phyloP scores from a whole-genome alignment of 2,888 invertebrate genomes.

The Sarcophaga subvicina region DNA sequence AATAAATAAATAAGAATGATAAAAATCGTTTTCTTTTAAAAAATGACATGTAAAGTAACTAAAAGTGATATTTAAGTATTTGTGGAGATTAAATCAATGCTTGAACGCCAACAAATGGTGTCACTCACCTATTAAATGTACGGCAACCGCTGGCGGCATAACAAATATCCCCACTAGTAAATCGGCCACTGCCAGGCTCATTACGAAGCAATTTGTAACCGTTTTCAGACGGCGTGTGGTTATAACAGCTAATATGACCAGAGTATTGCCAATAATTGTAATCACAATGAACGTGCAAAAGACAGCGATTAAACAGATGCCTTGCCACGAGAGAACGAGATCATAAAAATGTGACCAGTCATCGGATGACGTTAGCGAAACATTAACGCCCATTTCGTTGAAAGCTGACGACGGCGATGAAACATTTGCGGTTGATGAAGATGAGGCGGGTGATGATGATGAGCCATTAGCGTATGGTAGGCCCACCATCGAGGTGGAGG shows the following conservation, averaged over 20 bases:
- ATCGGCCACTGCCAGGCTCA: constrained; percentile 96
- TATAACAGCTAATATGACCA: constrained; percentile 94
- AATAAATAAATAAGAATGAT: neutral
- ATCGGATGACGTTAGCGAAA: constrained; percentile 71
- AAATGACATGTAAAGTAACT: neutral
- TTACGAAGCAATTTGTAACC: constrained; percentile 97
- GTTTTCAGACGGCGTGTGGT: constrained; percentile 93
- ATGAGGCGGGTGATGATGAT: constrained; percentile 34
- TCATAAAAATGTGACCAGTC: constrained; percentile 79
- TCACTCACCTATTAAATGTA: constrained; percentile 88
- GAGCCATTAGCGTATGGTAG: constrained; percentile 4
- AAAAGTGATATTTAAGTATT: no score
- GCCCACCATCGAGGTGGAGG: neutral
- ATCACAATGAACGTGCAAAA: constrained; percentile 87
- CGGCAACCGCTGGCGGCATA: constrained; percentile 96
- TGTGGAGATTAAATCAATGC: no score
- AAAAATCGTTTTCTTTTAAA: no score
- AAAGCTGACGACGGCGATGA: constrained; percentile 36
- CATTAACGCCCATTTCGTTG: constrained; percentile 52
- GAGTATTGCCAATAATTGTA: constrained; percentile 92
- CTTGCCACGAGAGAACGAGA: constrained; percentile 80
- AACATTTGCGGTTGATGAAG: constrained; percentile 11
- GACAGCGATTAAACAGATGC: constrained; percentile 85
- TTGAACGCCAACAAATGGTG: neutral
- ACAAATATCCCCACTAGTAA: constrained; percentile 96